Base-by-base conservation (phyloP, 2,888 invertebrate genomes). In the Corythucha ciliata region DNA sequence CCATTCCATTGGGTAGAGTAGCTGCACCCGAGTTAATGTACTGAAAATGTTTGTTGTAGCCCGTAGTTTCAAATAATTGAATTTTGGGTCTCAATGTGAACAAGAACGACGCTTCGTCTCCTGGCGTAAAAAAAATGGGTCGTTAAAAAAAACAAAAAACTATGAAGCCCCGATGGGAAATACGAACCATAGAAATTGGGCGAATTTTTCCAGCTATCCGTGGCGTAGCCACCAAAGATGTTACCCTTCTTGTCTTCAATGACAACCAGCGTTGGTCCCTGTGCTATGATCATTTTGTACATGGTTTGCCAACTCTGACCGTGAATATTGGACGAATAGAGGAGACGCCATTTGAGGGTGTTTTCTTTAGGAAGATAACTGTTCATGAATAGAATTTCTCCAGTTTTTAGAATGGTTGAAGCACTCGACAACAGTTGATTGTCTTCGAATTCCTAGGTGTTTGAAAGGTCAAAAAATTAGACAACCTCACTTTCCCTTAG, bases 11-110 rank as follows among this genome's bases (percentile, higher is more conserved):
- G 0, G 93, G 92, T 75, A 96, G 74, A 0, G 92, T 93, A 70
- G 92, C 86, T 59, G 92, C 91, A 62, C 89, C 83, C 54, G 83
- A 74, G 70, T 94, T 94, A 57, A 96, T 74, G 68, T 96, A 96
- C 71, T 90, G 89, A 68, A 81, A 96, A 66, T 94, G 89, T 56
- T 83, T 76, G 68, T 94, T 93, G 68, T 83, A 90, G 0, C 79
- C 80, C 0, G 89, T 87, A 0, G 88, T 71, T 0, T 75, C 74
- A 67, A 84, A 93, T 2, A 85, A 73, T 27, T 83, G 70, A 78
- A 89, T 83, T 50, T 78, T 76, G 1, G 94, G 94, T 21, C 79
- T 74, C 45, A 92, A 70, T 1, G 85, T 81, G 69, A 92, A 94
- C 25, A 96, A 71, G 70, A 92, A 89, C 39, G 87, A 80, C 21